Conservation (phyloP, 2,797 vertebrate species). For the Lithobates pipiens region DNA sequence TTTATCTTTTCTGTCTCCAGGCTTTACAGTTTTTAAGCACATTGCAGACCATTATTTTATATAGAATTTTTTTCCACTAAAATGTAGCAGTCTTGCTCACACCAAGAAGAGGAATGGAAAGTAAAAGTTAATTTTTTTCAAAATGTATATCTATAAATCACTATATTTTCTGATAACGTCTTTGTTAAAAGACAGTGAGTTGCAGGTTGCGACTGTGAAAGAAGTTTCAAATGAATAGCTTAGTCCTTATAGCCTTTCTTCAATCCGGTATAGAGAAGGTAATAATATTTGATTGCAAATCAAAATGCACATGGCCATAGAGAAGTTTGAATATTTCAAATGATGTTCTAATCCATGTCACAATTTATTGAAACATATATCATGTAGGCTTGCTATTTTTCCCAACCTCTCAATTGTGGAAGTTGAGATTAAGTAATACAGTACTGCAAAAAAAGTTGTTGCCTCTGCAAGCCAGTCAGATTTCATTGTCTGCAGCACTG, state of each 20-base stretch:
- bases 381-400: too few species aligned
- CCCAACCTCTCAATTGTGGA: too few species aligned
- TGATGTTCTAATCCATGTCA: neutral
- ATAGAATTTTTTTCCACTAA: constrained; percentile 13
- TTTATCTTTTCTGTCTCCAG: constrained; percentile 29
- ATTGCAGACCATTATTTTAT: constrained; percentile 23
- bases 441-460: too few species aligned
- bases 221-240: constrained; percentile 2
- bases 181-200: neutral
- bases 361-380: too few species aligned
- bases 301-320: neutral
- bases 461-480: too few species aligned
- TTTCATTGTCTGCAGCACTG: too few species aligned
- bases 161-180: neutral
- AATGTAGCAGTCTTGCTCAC: neutral
- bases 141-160: neutral
- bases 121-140: neutral
- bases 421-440: too few species aligned
- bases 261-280: neutral
- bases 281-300: neutral
- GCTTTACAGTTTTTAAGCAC: constrained; percentile 33
- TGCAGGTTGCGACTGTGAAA: constrained; percentile 2
- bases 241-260: neutral
- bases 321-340: neutral
- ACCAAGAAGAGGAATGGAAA: constrained; percentile 6